Evolutionary conservation across 92 coral and sea anemone genomes (phyloP), one percentile per base, ranked within the genome.

Genomic region (Galaxea fascicularis): DNA sequence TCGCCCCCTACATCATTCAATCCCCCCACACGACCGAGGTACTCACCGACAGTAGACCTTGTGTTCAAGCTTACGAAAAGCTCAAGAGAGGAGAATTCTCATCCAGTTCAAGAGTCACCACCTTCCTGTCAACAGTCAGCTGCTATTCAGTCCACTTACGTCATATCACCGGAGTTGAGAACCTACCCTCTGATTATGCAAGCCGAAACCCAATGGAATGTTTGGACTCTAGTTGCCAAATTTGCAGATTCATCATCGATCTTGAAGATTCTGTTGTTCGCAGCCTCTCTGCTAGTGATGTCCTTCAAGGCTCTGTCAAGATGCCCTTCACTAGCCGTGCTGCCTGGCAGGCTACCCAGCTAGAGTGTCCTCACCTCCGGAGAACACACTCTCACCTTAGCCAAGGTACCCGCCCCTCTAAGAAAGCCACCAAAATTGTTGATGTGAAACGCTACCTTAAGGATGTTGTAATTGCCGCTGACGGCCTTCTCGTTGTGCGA

Each of bases 11-110:
- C n/a, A n/a, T n/a, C n/a, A n/a, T n/a, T n/a, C n/a, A n/a, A 30
- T 88, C 88, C 5, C 76, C 44, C 14, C 84, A 77, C 80, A 24
- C 73, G 5, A 63, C 89, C 22, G 73, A 71, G 47, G 86, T 89
- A 73, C 89, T 89, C 86, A 89, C 92, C 15, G 92, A 84, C 76
- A 89, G 82, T 74, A 21, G 86, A 67, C 92, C 92, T 21, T 88
- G 89, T 46, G 89, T 78, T 35, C 92, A 89, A 65, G 89, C 86
- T 46, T 84, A 63, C 56, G 86, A 78, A 44, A 89, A 84, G 71
- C 86, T 84, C 82, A 69, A 79, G 73, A 76, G 89, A 9, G 92
- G 91, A 7, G 87, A 82, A 71, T 88, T 88, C 91, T 87, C 91
- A 21, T 76, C 91, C 53, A 80, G 91, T 70, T 82, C 87, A 20